Conservation (phyloP, 2,797 vertebrate genomes). For the Mus caroli region DNA sequence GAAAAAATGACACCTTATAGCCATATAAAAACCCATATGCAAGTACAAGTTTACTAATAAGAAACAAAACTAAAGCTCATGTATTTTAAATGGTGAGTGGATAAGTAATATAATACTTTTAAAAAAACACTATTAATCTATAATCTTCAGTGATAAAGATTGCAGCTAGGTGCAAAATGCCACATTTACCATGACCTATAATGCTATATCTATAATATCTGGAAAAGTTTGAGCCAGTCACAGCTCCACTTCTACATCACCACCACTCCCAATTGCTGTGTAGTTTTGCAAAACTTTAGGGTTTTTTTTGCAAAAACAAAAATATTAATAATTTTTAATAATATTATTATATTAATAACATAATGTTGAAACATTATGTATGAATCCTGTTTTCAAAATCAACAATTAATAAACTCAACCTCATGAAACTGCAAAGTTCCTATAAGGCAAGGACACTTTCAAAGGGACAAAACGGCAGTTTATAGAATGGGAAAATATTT, state of each 20-base stretch:
- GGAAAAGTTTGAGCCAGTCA: background rate
- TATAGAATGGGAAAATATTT: too few relatives aligned
- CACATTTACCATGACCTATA: background rate
- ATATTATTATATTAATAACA: too few relatives aligned
- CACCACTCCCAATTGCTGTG: too few relatives aligned
- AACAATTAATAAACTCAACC: too few relatives aligned
- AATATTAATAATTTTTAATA: too few relatives aligned
- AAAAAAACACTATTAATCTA: background rate
- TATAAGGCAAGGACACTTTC: too few relatives aligned
- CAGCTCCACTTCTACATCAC: background rate
- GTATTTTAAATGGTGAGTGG: background rate
- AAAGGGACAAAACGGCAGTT: too few relatives aligned
- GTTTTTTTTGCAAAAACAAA: too few relatives aligned
- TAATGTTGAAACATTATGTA: too few relatives aligned
- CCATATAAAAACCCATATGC: background rate
- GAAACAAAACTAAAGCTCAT: background rate
- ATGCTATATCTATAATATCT: background rate
- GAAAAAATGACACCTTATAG: constrained; percentile 39
- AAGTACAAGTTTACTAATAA: constrained; percentile 3
- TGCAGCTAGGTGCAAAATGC: constrained; percentile 6
- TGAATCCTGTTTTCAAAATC: too few relatives aligned
- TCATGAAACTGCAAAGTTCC: too few relatives aligned
- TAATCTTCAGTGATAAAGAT: background rate
- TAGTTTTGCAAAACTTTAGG: too few relatives aligned
- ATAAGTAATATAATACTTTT: background rate